phyloP scores from a whole-genome alignment of 2,888 invertebrate species.

The Lasioglossum malachurum region DNA sequence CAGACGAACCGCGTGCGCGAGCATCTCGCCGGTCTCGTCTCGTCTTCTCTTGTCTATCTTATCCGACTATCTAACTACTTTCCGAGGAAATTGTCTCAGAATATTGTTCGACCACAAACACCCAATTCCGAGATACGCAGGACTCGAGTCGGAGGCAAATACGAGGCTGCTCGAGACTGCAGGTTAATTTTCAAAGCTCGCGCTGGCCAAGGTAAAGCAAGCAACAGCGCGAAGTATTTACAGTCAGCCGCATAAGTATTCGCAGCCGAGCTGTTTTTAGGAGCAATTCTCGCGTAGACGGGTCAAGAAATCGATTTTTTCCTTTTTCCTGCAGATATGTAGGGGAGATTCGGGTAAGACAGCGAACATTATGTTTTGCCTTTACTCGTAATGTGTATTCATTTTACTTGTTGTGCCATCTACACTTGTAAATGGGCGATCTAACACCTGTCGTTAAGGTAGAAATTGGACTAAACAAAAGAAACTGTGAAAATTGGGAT shows the following conservation, averaged over 20 bases:
- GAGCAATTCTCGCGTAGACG: not conserved
- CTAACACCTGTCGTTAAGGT: too few relatives aligned
- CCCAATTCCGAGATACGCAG: slow-evolving; percentile 45
- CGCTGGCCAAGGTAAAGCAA: not conserved
- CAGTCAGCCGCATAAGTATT: not conserved
- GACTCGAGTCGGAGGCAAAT: slow-evolving; percentile 39
- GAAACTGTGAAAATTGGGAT: too few relatives aligned
- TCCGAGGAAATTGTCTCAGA: slow-evolving; percentile 46
- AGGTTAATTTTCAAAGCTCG: slow-evolving; percentile 45
- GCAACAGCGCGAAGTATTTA: not conserved
- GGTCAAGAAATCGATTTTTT: not conserved
- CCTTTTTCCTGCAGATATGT: too few relatives aligned
- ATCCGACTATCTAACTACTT: slow-evolving; percentile 45
- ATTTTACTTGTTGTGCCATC: too few relatives aligned
- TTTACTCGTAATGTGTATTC: too few relatives aligned
- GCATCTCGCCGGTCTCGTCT: not conserved
- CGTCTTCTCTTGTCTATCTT: not conserved
- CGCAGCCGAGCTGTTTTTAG: not conserved
- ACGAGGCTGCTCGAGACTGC: slow-evolving; percentile 16
- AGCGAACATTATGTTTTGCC: too few relatives aligned
- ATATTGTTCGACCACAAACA: slow-evolving; percentile 47
- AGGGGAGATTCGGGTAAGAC: too few relatives aligned
- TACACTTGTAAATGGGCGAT: too few relatives aligned
- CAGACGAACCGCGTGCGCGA: not conserved
- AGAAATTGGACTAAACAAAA: too few relatives aligned